Evolutionary conservation across 2,797 vertebrate species (phyloP).

Genomic region (Channa striata): DNA sequence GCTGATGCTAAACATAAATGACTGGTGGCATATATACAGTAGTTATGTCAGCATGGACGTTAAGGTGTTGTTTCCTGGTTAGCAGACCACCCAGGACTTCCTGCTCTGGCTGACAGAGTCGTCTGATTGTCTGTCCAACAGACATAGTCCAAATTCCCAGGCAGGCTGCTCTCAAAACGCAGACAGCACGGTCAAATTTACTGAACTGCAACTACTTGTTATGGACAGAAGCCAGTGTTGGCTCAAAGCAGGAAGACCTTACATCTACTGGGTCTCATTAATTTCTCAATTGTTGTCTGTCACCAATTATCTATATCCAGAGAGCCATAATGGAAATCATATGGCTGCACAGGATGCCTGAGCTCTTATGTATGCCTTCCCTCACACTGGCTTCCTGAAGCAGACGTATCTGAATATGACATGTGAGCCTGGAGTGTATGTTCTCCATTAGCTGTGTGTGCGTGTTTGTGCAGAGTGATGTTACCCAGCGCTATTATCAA

Average conservation of each 20-base stretch:
- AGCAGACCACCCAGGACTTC: slow-evolving; percentile 76
- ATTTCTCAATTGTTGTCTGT: slow-evolving; percentile 52
- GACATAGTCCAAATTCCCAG: slow-evolving; percentile 73
- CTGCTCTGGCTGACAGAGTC: slow-evolving; percentile 60
- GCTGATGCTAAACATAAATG: slow-evolving; percentile 40
- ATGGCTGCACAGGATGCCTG: slow-evolving; percentile 35
- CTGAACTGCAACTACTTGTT: slow-evolving; percentile 41
- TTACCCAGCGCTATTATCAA: slow-evolving; percentile 54
- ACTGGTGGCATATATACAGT: slow-evolving; percentile 49
- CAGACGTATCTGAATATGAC: slow-evolving; percentile 60
- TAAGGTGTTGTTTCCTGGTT: slow-evolving; percentile 55
- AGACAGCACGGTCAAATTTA: slow-evolving; percentile 36
- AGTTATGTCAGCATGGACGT: slow-evolving; percentile 44
- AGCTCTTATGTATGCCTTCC: slow-evolving; percentile 28
- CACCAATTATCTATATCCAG: slow-evolving; percentile 53
- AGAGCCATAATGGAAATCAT: slow-evolving; percentile 57
- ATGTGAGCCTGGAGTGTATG: slow-evolving; percentile 31
- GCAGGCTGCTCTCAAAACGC: slow-evolving; percentile 38
- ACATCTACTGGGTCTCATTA: slow-evolving; percentile 42
- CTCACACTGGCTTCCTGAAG: slow-evolving; percentile 23
- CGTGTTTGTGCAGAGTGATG: slow-evolving; percentile 54
- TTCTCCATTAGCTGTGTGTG: slow-evolving; percentile 28
- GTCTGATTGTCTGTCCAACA: slow-evolving; percentile 78
- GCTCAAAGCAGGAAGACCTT: slow-evolving; percentile 19
- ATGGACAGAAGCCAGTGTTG: slow-evolving; percentile 33